Evolutionary conservation across 1,140 invertebrate genomes (phyloP), one percentile per base, ranked within the genome.

Genomic region (Philotrypesis tridentata): DNA sequence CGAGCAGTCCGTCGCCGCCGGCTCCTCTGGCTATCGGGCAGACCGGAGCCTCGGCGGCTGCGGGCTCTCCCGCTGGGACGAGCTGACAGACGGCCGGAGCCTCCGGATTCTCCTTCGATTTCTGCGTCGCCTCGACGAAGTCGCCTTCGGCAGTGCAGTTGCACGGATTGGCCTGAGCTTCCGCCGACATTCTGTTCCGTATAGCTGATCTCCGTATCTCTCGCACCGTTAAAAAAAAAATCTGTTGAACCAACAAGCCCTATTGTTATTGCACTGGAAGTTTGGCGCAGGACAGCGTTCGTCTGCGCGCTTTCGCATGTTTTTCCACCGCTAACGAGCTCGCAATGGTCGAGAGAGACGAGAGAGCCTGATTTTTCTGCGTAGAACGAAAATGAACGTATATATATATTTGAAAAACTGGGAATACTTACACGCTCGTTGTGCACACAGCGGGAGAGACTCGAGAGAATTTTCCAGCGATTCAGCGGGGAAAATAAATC

Each of bases 141-240:
- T 81, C 79, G 2, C 72, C 72, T n/a, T n/a, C n/a, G 65, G 23
- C 33, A 27, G 61, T 72, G 23, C 33, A 37, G n/a, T 68, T 70
- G 17, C 65, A 37, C 21, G 17, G 4, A 33, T 33, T 70, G 27
- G 25, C 17, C 21, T 75, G 65, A 21, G 23, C 0, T 68, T 82
- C 73, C 37, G 72, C 73, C 37, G 72, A 75, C 80, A 82, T 82
- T 82, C 4, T 82, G 3, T 37, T 37, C 9, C 33, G 33, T 5
- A 5, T 37, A 37, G 9, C 3, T 37, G n/a, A n/a, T n/a, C n/a
- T n/a, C n/a, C n/a, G 33, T 37, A 37, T 23, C 9, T 25, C 21
- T 25, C 55, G n/a, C n/a, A 25, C 21, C 63, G 23, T 37, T 31
- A 3, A 1, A 3, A 25, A 14, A 80, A 29, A 25, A 65, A 8